A percentile compares a stretch with the other conserved stretches of the same genome.
These are phyloP conservation scores for Agrochola litura DNA, from an alignment of 2,888 invertebrate genomes.

Conservation along the genomic window DNA sequence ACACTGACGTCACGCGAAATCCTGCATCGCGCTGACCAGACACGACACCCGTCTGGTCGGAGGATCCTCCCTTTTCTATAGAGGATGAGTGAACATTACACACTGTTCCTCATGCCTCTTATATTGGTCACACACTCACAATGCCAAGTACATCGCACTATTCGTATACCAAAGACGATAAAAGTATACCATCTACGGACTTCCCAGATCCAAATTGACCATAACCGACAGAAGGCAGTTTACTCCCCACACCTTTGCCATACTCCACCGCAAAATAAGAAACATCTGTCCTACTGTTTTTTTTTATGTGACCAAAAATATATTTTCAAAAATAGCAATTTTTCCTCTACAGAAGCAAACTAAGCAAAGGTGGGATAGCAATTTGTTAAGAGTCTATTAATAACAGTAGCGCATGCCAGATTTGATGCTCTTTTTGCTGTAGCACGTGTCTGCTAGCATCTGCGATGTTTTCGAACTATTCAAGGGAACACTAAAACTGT, in stretches of 20 bases:
- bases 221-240: not conserved
- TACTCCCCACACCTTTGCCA: slow-evolving; percentile 7
- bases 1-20: too few relatives aligned
- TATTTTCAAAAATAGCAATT: slow-evolving; percentile 12
- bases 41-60: too few relatives aligned
- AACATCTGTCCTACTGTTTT: slow-evolving; percentile 23
- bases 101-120: too few relatives aligned
- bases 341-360: not conserved
- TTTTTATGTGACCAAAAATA: slow-evolving; percentile 1
- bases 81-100: too few relatives aligned
- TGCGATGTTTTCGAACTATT: slow-evolving; percentile 21
- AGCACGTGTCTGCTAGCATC: slow-evolving; percentile 22
- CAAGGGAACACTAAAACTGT: not conserved
- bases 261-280: slow-evolving; percentile 8
- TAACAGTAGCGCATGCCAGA: slow-evolving; percentile 28
- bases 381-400: slow-evolving; percentile 42
- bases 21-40: too few relatives aligned
- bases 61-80: too few relatives aligned
- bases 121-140: not conserved
- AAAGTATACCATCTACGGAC: slow-evolving; percentile 6
- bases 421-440: slow-evolving; percentile 20
- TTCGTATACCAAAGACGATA: slow-evolving; percentile 7
- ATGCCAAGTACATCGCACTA: not conserved
- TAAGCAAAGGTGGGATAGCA: slow-evolving; percentile 6
- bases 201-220: slow-evolving; percentile 14